Evolutionary conservation across 2,113 vertebrate genomes (phyloP), one percentile per base, ranked within the genome.

Genomic region (Sapajus apella): DNA sequence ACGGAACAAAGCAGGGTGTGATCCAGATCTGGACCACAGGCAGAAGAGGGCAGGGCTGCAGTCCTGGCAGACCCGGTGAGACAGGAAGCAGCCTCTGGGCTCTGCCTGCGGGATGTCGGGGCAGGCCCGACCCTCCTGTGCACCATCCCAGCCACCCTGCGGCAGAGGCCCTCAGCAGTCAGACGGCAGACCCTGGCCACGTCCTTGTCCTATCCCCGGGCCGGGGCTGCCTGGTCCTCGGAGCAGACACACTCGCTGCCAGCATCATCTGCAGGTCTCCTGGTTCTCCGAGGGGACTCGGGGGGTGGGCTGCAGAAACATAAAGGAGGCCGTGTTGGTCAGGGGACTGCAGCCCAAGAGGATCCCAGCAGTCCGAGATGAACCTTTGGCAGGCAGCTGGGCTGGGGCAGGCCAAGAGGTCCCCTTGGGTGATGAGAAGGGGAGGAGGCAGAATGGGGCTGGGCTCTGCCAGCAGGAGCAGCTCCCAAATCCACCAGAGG

Each of bases 1-100:
- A 27, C 12, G 14, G 79, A 47, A 32, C 43, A 9, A 43, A 64
- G 47, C 61, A 27, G 87, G 32, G 3, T 9, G 9, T 16, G 30
- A 18, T 43, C 18, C 85, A 77, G 73, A 35, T 52, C 81, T 5
- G 77, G 81, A 73, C 50, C 4, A 0, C 0, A 12, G 52, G 3
- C 0, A 0, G 32, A 14, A 40, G 45, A 3, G n/a, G 30, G 14
- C 35, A 66, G 81, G 56, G 27, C 13, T 1, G 23, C 3, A 5
- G 77, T 47, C 35, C 96, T 30, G 61, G 58, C 83, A 52, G 70
- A 8, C 61, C 18, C 8, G 1, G 45, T 5, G 84, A 32, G 86
- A 80, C 50, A 35, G n/a, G 92, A 45, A 64, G 35, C 16, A 17
- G 23, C n/a, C 17, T 80, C 72, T 35, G 1, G 0, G 61, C 68